phyloP scores from a whole-genome alignment of 2,888 invertebrate genomes.

The Xylocampa areola region DNA sequence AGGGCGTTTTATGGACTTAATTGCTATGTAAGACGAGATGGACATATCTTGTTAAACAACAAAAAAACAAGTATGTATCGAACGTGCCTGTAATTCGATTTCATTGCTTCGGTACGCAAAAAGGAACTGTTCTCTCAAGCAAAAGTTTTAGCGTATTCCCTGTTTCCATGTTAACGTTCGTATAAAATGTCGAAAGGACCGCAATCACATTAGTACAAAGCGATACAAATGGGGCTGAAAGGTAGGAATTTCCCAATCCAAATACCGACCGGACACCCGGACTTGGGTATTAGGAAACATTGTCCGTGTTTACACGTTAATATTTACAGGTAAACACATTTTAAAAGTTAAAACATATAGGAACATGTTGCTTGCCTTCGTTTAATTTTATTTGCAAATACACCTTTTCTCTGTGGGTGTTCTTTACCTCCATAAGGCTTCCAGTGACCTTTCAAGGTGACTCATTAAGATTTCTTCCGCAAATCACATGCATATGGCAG shows the following conservation, averaged over 20 bases:
- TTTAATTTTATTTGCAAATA: conserved; percentile 43
- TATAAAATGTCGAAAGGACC: background rate
- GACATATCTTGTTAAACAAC: background rate
- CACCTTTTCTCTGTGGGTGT: conserved; percentile 40
- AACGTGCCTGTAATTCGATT: background rate
- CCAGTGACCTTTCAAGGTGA: conserved; percentile 42
- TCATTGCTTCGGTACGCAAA: background rate
- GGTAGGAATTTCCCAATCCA: conserved; percentile 7
- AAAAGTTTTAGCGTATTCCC: background rate
- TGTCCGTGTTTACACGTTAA: background rate
- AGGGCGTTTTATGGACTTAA: background rate
- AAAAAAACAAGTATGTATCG: background rate
- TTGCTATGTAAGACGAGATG: conserved; percentile 1
- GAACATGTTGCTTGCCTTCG: conserved; percentile 35
- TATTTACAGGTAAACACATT: conserved; percentile 5
- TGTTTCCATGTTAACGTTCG: background rate
- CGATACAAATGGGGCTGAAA: conserved; percentile 13
- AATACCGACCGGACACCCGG: conserved; percentile 2
- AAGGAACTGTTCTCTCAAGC: background rate
- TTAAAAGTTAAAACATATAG: conserved; percentile 17
- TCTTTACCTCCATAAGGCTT: conserved; percentile 19
- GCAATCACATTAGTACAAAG: conserved; percentile 10
- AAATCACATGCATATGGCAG: conserved; percentile 24
- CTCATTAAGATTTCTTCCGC: conserved; percentile 44
- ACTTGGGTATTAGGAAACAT: conserved; percentile 6